These are phyloP conservation scores for Eretmocerus hayati DNA, from an alignment of 2,888 invertebrate genomes.

Conservation along the genomic window DNA sequence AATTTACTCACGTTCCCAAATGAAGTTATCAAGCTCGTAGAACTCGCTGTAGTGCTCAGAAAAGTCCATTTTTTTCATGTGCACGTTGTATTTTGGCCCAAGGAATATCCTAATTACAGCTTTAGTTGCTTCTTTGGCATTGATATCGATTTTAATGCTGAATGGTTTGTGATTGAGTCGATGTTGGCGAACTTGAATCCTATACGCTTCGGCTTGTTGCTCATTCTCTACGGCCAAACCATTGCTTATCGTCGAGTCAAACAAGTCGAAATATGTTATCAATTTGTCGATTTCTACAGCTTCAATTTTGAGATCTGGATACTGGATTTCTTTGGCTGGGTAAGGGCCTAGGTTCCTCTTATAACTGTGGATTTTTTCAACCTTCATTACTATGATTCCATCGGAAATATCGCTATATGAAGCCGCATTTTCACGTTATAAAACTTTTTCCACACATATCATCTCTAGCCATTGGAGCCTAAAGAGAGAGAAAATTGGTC, in stretches of 20 bases:
- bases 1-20: slow-evolving; percentile 36
- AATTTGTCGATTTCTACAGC: slow-evolving; percentile 59
- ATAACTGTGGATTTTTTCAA: slow-evolving; percentile 51
- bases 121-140: slow-evolving; percentile 53
- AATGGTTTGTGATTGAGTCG: slow-evolving; percentile 67
- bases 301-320: slow-evolving; percentile 60
- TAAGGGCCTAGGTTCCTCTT: slow-evolving; percentile 57
- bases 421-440: too few species aligned
- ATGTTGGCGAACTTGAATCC: slow-evolving; percentile 58
- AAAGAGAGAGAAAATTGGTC: too few species aligned
- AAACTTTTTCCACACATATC: too few species aligned
- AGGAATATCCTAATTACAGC: slow-evolving; percentile 60
- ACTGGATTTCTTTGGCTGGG: slow-evolving; percentile 55
- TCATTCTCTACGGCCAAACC: slow-evolving; percentile 49
- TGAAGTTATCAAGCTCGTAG: slow-evolving; percentile 51
- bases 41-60: slow-evolving; percentile 56
- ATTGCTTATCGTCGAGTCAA: slow-evolving; percentile 59
- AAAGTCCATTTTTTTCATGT: slow-evolving; percentile 50
- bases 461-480: too few species aligned
- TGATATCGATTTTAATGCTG: slow-evolving; percentile 54
- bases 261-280: slow-evolving; percentile 63
- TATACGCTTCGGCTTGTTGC: slow-evolving; percentile 44
- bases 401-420: too few species aligned
- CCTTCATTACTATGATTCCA: too few species aligned
- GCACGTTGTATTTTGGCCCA: slow-evolving; percentile 62